Conservation (phyloP, 2,113 vertebrate species). For the Festucalex cinctus region DNA sequence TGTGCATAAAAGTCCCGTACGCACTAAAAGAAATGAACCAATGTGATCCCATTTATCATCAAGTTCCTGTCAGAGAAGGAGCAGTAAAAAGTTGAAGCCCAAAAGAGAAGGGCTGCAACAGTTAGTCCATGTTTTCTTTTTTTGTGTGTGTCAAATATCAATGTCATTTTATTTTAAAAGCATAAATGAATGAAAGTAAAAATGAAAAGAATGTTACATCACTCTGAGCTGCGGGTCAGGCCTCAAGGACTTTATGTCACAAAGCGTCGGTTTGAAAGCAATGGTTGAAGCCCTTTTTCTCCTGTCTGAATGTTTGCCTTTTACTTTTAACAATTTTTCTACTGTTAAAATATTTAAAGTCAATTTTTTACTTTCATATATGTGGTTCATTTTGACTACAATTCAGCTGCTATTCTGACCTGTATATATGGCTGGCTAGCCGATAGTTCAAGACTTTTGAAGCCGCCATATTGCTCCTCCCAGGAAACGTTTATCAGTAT, state of each 20-base stretch:
- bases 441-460: no score
- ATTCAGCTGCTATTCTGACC: background rate
- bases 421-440: no score
- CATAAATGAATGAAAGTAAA: constrained; percentile 8
- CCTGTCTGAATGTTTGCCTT: background rate
- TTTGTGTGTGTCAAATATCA: background rate
- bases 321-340: background rate
- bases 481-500: no score
- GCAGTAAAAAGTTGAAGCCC: background rate
- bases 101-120: background rate
- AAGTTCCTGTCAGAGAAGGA: background rate
- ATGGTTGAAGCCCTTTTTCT: constrained; percentile 17
- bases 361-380: background rate
- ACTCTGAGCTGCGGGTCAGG: constrained; percentile 37
- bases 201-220: constrained; percentile 30
- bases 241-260: constrained; percentile 49
- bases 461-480: no score
- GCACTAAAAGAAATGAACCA: background rate
- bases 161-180: constrained; percentile 6
- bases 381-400: background rate
- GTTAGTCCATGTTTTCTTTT: background rate
- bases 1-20: background rate
- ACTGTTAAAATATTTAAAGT: background rate
- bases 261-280: constrained; percentile 26
- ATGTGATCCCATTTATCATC: background rate